A percentile compares a stretch with the other conserved stretches of the same genome.
These are phyloP conservation scores for Crotalus viridis DNA, from an alignment of 2,113 vertebrate species.

Conservation along the genomic window DNA sequence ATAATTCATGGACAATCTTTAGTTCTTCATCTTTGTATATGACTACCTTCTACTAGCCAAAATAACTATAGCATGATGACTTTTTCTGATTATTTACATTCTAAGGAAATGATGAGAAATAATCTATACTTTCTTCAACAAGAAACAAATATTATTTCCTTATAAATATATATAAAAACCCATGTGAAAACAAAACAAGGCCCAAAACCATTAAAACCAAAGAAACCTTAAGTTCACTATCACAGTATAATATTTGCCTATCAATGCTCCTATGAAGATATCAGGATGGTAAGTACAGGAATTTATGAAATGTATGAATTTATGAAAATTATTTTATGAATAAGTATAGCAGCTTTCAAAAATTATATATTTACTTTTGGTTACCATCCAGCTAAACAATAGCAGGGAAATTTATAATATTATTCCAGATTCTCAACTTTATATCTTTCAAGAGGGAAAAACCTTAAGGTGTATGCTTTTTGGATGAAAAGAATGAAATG, in stretches of 20 bases:
- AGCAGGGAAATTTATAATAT: background rate
- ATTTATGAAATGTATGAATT: conserved; percentile 5
- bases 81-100: background rate
- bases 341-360: conserved; percentile 27
- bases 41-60: background rate
- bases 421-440: background rate
- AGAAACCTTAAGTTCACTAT: background rate
- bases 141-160: background rate
- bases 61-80: background rate
- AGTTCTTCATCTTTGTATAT: background rate
- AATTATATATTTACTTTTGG: conserved; percentile 4
- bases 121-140: background rate
- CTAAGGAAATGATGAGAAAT: background rate
- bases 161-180: background rate
- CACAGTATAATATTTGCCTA: background rate
- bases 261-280: background rate
- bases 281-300: background rate
- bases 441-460: background rate
- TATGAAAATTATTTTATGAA: conserved; percentile 14
- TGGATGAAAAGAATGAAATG: background rate
- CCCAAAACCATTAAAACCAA: background rate
- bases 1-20: background rate
- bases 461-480: background rate
- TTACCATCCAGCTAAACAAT: conserved; percentile 4
- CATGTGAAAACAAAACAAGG: background rate